Evolutionary conservation across 2,797 vertebrate species (phyloP), one percentile per base, ranked within the genome.

Genomic region (Clamator glandarius): DNA sequence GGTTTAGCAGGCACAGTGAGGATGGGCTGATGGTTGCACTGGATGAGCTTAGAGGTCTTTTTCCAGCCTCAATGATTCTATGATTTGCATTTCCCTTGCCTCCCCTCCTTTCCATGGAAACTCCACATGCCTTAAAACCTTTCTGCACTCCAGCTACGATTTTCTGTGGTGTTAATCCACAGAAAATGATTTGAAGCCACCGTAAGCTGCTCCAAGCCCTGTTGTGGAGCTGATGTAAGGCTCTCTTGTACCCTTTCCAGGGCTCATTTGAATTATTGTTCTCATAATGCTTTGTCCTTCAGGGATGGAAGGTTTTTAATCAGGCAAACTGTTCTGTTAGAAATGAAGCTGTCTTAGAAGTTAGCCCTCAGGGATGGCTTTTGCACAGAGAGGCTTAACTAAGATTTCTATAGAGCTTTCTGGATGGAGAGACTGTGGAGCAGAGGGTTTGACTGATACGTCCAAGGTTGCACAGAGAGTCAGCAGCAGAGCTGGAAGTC

Each of bases 291-390:
- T 89, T 94, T 86, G 79, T 93, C 90, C 92, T 95, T 96, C 91
- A 92, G 76, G 78, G 63, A 55, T 92, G 77, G 33, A 85, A 91
- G 51, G 35, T 77, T 95, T 91, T 96, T 92, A 95, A 90, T 93
- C 62, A 90, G 76, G 59, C 68, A 96, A 63, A 70, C 81, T 92
- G 83, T 91, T 90, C 87, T 6, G 3, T 90, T 96, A 88, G 91
- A 93, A 93, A 93, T 74, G 57, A 95, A 95, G 50, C 67, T 84
- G 73, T 81, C 83, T 86, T 82, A 70, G 90, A 94, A 93, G 91
- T 67, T 76, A 86, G 57, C 52, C 67, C 85, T 76, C 42, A 86
- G 89, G 78, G 66, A 92, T 62, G 64, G 9, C 44, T 80, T 84
- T 87, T 74, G 81, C 92, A 91, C 78, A 83, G 81, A 55, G 63